Base-by-base conservation (phyloP, 1,140 invertebrate genomes). In the Rhopalosiphum maidis region DNA sequence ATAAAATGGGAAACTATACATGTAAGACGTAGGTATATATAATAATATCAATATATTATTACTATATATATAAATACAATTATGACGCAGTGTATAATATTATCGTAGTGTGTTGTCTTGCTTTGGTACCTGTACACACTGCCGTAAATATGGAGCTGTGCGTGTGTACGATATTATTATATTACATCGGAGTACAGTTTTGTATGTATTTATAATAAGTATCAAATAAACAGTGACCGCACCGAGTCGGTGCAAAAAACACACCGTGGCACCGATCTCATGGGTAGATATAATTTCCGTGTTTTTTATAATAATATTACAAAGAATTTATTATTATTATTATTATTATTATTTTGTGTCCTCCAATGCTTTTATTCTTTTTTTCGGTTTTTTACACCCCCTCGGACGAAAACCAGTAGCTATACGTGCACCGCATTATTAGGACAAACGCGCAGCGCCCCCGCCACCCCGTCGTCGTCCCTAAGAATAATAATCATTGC, bases 391-490 rank as follows among this genome's bases (percentile, higher is more conserved):
- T 90, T 60, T 90, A 60, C 89, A 43, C 37, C 55, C 89, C 54
- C 89, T 90, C 89, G 89, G 37, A 60, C 30, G 21, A 89, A 89
- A 55, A 89, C 87, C 87, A 89, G 87, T 89, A 89, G 87, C 87
- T 25, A 55, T 77, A 77, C 60, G n/a, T 4, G 30, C 60, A 77
- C 87, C 87, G 87, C 87, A 77, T 77, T 43, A 54, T 89, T 54
- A 37, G n/a, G 22, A 51, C n/a, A 89, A 41, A 90, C 60, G 60
- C 30, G 60, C 30, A n/a, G n/a, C 43, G 51, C 48, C 48, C 18
- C 87, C 18, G 43, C 46, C 43, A 23, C 83, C 37, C 83, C 83
- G 41, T n/a, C 41, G 23, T 41, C 8, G 60, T n/a, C 60, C 30
- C 60, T 77, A 85, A 25, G 21, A 85, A 41, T 68, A 18, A 77